Percentiles rank a stretch among this genome's conserved stretches.
Conservation (phyloP, 1,140 invertebrate genomes). For the Drosophila ananassae region DNA sequence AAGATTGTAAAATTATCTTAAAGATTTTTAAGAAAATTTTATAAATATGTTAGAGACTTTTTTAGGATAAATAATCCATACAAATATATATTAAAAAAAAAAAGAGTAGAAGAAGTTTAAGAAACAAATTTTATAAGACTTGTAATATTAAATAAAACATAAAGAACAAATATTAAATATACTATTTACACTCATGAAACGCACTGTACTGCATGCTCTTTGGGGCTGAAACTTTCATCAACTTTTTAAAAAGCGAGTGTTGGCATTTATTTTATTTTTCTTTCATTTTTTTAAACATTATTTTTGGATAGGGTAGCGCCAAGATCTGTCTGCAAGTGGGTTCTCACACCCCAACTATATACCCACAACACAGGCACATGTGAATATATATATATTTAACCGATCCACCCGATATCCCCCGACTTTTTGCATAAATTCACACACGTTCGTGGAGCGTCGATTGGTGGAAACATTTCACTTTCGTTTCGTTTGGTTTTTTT, state of each 20-base stretch:
- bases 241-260: constrained; percentile 1
- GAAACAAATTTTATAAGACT: no score
- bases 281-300: neutral
- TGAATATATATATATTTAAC: neutral
- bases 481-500: constrained; percentile 50
- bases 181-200: neutral
- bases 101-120: no score
- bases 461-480: constrained; percentile 67
- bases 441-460: constrained; percentile 36
- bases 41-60: no score
- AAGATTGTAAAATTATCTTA: no score
- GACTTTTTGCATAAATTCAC: constrained; percentile 57
- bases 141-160: no score
- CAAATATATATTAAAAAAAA: no score
- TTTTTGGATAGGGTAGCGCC: constrained; percentile 15
- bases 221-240: constrained; percentile 6
- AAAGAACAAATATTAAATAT: neutral
- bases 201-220: constrained; percentile 1
- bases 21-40: no score
- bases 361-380: neutral
- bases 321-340: constrained; percentile 23
- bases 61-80: no score
- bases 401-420: neutral
- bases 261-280: neutral
- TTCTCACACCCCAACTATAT: constrained; percentile 30